Evolutionary conservation across 2,113 vertebrate species (phyloP), one percentile per base, ranked within the genome.

Genomic region (Nerophis ophidion): DNA sequence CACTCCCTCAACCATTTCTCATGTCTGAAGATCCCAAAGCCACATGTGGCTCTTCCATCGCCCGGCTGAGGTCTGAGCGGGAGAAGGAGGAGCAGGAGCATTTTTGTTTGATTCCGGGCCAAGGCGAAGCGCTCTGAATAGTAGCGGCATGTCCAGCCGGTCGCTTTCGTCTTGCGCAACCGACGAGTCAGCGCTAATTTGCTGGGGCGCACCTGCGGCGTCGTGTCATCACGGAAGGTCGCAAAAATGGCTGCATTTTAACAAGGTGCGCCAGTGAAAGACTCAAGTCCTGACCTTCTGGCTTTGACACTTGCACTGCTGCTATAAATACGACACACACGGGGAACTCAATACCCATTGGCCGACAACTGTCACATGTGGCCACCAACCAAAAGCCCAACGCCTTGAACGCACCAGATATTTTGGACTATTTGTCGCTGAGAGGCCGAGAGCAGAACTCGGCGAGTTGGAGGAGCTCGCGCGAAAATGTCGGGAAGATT

Each of bases 401-500:
- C 26, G 46, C 48, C 68, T 57, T 66, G 65, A 81, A 68, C 72
- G 76, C 55, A 61, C 56, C 70, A 38, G 71, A 80, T 86, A 87
- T 85, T 86, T 86, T 77, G 84, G 4, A 62, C 74, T 55, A 67
- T 77, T 71, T 82, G 82, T 78, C 82, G 81, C 82, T 64, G 68
- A 78, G 77, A 78, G 68, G 61, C 61, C 70, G 51, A 69, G 71
- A 72, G 80, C 70, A 76, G 80, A 85, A 86, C 65, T 26, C 26
- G 80, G 86, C 79, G 77, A 58, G 69, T 75, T 61, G 60, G 47
- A 72, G 72, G 66, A 63, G 65, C 61, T 62, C 55, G 70, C 60
- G 86, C 82, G 90, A 89, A 91, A 87, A 86, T 87, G 81, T 88
- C 73, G 70, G 60, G 73, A 86, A 89, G 86, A n/a, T n/a, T n/a